A percentile compares a stretch with the other conserved stretches of the same genome.
phyloP scores from a whole-genome alignment of 1,140 invertebrate genomes.

The Trigoniulus corallinus region DNA sequence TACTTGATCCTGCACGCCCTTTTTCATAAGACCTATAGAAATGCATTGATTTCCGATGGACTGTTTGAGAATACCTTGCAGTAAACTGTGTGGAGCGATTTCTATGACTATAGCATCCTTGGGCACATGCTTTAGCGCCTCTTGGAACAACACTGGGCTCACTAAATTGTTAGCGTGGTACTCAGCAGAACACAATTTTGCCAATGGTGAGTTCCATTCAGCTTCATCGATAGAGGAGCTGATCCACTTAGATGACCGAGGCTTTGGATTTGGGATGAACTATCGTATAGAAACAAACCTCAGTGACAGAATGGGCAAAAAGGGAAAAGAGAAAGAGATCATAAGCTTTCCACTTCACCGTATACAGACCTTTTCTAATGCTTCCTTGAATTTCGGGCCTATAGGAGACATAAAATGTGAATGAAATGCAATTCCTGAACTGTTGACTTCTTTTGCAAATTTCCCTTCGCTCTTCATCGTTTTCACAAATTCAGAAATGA shows the following conservation, averaged over 20 bases:
- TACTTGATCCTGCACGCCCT: slow-evolving; percentile 46
- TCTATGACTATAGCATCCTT: slow-evolving; percentile 76
- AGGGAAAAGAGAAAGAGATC: too few relatives aligned
- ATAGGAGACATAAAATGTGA: slow-evolving; percentile 86
- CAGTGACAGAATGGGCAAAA: too few relatives aligned
- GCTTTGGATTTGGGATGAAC: slow-evolving; percentile 60
- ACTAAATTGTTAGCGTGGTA: slow-evolving; percentile 45
- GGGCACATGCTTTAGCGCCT: slow-evolving; percentile 66
- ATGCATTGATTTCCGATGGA: slow-evolving; percentile 30
- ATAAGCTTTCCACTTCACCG: too few relatives aligned
- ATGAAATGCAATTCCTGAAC: slow-evolving; percentile 83
- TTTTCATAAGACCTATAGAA: slow-evolving; percentile 60
- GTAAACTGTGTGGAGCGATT: slow-evolving; percentile 74
- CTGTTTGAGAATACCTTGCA: slow-evolving; percentile 72
- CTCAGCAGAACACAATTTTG: slow-evolving; percentile 32
- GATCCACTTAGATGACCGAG: slow-evolving; percentile 44
- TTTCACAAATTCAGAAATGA: slow-evolving; percentile 52
- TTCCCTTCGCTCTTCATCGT: slow-evolving; percentile 56
- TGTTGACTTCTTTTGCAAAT: slow-evolving; percentile 77
- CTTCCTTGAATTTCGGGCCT: too few relatives aligned
- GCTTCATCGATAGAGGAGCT: slow-evolving; percentile 34
- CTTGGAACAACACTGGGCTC: slow-evolving; percentile 25
- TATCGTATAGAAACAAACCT: slow-evolving; percentile 37
- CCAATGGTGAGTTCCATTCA: slow-evolving; percentile 30
- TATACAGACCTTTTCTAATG: too few relatives aligned